A percentile compares a stretch with the other conserved stretches of the same genome.
Conservation (phyloP, 2,113 vertebrate genomes). For the Takifugu bimaculatus region DNA sequence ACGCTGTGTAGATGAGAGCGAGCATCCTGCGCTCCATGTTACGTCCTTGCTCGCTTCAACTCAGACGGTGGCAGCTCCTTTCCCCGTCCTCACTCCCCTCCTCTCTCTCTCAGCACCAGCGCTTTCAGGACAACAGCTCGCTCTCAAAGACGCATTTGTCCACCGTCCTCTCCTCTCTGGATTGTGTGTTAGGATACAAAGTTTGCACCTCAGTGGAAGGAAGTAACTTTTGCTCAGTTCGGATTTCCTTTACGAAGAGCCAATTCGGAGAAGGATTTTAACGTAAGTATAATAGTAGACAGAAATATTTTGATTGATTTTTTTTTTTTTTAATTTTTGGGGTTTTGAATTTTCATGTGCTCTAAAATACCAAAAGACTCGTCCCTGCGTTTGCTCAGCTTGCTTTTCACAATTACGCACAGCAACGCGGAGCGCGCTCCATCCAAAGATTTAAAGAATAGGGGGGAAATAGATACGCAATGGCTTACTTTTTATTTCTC, state of each 20-base stretch:
- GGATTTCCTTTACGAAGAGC: conserved; percentile 37
- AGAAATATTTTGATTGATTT: not conserved
- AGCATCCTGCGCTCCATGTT: conserved; percentile 72
- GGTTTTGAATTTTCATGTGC: not conserved
- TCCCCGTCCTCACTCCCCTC: conserved; percentile 64
- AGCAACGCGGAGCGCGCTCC: conserved; percentile 3
- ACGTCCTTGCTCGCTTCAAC: conserved; percentile 70
- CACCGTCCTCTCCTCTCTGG: conserved; percentile 47
- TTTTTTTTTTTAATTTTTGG: not conserved
- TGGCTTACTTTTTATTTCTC: not conserved
- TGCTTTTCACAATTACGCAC: conserved; percentile 27
- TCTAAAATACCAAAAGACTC: not conserved
- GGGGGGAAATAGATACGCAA: not conserved
- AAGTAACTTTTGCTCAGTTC: conserved; percentile 51
- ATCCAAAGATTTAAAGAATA: not conserved
- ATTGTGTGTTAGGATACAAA: conserved; percentile 63
- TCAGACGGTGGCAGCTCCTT: conserved; percentile 73
- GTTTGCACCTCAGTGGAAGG: conserved; percentile 54
- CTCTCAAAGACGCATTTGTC: conserved; percentile 51
- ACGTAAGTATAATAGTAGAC: conserved; percentile 61
- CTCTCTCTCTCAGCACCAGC: conserved; percentile 76
- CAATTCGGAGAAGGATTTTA: conserved; percentile 25
- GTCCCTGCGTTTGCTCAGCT: not conserved
- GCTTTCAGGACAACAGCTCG: conserved; percentile 75
- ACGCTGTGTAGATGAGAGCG: conserved; percentile 77